Conservation (phyloP, 1,140 invertebrate genomes). For the Neodiprion pinetum region DNA sequence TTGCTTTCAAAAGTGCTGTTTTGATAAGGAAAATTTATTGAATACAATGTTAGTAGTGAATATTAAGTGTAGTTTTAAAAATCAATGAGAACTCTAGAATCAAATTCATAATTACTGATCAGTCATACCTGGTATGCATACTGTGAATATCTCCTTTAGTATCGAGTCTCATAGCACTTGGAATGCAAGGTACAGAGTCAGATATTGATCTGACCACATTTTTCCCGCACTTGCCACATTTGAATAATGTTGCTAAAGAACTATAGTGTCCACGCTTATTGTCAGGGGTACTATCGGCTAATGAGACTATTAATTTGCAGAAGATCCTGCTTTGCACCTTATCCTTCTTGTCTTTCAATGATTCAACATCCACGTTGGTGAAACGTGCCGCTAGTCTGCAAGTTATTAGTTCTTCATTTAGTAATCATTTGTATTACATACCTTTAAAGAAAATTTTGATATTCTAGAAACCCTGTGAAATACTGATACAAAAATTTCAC, state of each 20-base stretch:
- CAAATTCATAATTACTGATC: slow-evolving; percentile 13
- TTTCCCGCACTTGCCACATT: slow-evolving; percentile 71
- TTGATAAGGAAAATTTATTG: slow-evolving; percentile 5
- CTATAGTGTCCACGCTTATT: slow-evolving; percentile 78
- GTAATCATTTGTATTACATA: background rate
- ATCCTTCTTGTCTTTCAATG: slow-evolving; percentile 79
- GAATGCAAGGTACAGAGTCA: slow-evolving; percentile 71
- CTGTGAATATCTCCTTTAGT: slow-evolving; percentile 73
- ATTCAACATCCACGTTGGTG: slow-evolving; percentile 79
- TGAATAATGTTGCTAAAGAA: slow-evolving; percentile 77
- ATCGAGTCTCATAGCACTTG: slow-evolving; percentile 74
- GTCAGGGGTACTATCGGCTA: slow-evolving; percentile 75
- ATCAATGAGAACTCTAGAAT: slow-evolving; percentile 10
- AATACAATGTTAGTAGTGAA: background rate
- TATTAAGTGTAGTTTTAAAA: slow-evolving; percentile 18
- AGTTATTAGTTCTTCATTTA: slow-evolving; percentile 27
- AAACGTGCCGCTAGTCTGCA: slow-evolving; percentile 79
- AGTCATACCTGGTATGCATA: slow-evolving; percentile 67
- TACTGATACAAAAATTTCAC: slow-evolving; percentile 4
- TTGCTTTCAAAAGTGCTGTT: background rate
- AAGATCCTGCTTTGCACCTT: slow-evolving; percentile 84
- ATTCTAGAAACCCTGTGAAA: slow-evolving; percentile 29
- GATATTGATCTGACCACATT: slow-evolving; percentile 69
- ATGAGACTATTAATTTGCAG: slow-evolving; percentile 79
- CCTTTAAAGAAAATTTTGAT: slow-evolving; percentile 15